Evolutionary conservation across 2,797 vertebrate species (phyloP).

Genomic region (Cuculus canorus): DNA sequence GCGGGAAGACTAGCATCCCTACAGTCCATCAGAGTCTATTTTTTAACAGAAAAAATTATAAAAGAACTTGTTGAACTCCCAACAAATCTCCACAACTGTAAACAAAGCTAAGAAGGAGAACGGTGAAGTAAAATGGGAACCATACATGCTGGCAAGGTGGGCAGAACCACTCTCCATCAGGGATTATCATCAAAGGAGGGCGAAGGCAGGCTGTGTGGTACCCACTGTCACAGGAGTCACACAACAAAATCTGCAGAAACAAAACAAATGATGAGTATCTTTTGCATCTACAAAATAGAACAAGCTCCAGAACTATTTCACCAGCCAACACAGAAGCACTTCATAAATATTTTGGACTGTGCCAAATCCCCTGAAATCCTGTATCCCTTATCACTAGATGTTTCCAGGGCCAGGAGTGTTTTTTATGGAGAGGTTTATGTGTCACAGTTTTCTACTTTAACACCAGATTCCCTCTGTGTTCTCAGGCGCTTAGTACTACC

Average conservation of each 20-base stretch:
- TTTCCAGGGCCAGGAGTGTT: background rate
- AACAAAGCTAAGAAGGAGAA: background rate
- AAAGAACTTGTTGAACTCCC: background rate
- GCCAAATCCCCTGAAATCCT: no score
- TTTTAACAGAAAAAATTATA: background rate
- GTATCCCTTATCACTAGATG: background rate
- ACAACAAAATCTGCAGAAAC: slow-evolving; percentile 89
- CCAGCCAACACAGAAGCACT: background rate
- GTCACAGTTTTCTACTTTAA: background rate
- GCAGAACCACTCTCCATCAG: slow-evolving; percentile 98
- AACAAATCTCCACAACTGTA: background rate
- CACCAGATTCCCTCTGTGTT: background rate
- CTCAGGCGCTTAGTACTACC: background rate
- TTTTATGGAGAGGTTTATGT: background rate
- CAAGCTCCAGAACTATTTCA: background rate
- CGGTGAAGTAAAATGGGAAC: background rate
- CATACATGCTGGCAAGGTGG: slow-evolving; percentile 96
- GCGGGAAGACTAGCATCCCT: background rate
- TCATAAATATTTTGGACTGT: background rate
- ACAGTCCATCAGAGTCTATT: background rate
- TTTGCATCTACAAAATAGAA: background rate
- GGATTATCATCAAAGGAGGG: slow-evolving; percentile 96
- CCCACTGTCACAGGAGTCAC: slow-evolving; percentile 94
- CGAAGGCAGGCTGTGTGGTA: slow-evolving; percentile 97
- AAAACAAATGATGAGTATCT: slow-evolving; percentile 14